phyloP scores from a whole-genome alignment of 2,113 vertebrate species.

The Podocnemis expansa region DNA sequence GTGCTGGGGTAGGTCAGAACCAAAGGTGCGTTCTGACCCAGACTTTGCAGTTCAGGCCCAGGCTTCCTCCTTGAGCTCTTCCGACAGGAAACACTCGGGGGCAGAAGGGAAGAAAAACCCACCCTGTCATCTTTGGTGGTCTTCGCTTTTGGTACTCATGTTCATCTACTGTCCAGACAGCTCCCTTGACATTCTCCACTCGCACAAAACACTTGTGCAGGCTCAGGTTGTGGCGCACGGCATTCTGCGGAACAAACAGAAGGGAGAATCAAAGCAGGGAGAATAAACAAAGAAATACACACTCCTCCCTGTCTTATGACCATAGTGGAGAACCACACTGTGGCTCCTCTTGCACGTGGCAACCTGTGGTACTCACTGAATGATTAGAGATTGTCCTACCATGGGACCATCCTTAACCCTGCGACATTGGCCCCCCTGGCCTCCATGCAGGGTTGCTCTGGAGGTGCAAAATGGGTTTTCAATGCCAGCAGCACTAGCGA shows the following conservation, averaged over 20 bases:
- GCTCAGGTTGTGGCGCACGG: slow-evolving; percentile 99
- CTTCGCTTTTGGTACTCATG: slow-evolving; percentile 99
- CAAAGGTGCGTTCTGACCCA: not conserved
- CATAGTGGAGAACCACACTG: not conserved
- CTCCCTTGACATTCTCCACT: slow-evolving; percentile 99
- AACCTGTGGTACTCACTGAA: not conserved
- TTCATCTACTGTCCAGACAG: slow-evolving; percentile 99
- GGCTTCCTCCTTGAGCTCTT: not conserved
- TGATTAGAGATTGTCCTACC: not conserved
- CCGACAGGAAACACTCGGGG: not conserved
- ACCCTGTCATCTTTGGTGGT: slow-evolving; percentile 99
- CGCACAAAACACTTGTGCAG: slow-evolving; percentile 99
- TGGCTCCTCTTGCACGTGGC: not conserved
- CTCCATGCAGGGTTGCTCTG: not conserved
- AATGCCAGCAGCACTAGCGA: not conserved
- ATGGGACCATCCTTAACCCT: not conserved
- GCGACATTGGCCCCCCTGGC: not conserved
- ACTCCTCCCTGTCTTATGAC: accelerated
- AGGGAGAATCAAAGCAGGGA: accelerated
- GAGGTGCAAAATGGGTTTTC: not conserved
- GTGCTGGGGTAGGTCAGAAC: not conserved
- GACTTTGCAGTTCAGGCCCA: not conserved
- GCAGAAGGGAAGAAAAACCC: slow-evolving; percentile 15
- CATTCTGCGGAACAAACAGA: slow-evolving; percentile 81
- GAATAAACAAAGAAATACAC: not conserved